Evolutionary conservation across 2,797 vertebrate genomes (phyloP), one percentile per base, ranked within the genome.

Genomic region (Peromyscus aztecus): DNA sequence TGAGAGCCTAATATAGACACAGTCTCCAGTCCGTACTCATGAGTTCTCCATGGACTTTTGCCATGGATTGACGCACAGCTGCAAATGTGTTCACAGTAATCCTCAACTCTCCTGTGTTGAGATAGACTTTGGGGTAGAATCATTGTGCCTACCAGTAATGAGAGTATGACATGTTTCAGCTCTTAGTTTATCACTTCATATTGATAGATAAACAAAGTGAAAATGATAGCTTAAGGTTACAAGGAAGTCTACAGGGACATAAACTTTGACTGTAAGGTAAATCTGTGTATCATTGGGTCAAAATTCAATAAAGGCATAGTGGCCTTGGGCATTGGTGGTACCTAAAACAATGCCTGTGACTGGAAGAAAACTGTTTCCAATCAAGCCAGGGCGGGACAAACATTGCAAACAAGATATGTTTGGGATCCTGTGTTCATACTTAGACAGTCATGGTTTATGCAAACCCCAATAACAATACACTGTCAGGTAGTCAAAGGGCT

Each of bases 1-100:
- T 93, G 90, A 97, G 63, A 82, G 76, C 80, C 97, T 95, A 95
- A 96, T 90, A 94, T 65, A 97, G 86, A 95, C 67, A 84, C 96
- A 93, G 90, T 97, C 86, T 96, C 37, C 37, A 94, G 65, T 17
- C 95, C 34, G 1, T 24, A 34, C 83, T 96, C 89, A 95, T 97
- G 91, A 97, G 92, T 85, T 96, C 71, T 94, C 81, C 49, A 37
- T 90, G 87, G 94, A 96, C 85, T 90, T 96, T 96, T 96, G 57
- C 91, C 92, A 94, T 46, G 73, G 92, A 92, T 91, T 95, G 96
- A 88, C 83, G 61, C 52, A 81, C 67, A 96, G 95, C 92, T 97
- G 93, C 87, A 83, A 94, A 88, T 90, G 91, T 95, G 43, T 65
- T 34, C 59, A 31, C 37, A 57, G 12, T 78, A 93, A 91, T 89